Evolutionary conservation across 2,113 vertebrate species (phyloP), one percentile per base, ranked within the genome.

Genomic region (Eidolon helvum): DNA sequence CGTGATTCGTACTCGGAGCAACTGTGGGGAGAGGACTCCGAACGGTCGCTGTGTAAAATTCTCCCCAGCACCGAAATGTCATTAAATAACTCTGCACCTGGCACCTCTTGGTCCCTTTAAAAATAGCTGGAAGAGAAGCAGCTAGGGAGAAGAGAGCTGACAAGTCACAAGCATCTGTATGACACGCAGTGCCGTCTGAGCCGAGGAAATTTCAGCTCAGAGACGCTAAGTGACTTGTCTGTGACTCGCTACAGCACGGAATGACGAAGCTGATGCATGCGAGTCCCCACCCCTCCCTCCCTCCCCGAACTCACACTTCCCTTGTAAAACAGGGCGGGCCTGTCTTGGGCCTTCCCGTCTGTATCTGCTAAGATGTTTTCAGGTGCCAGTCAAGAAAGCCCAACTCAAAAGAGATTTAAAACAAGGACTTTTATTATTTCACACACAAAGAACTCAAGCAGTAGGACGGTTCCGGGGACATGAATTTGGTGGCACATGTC

Each of bases 91-190:
- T 94, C 85, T 8, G 80, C 18, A 16, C 92, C 91, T 92, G 91
- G 95, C 75, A 75, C 93, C 85, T 95, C 86, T 87, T 4, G 68
- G 85, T 50, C 82, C 92, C 91, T 93, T 94, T 92, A 92, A 92
- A 97, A 95, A 94, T 66, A 94, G 77, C 92, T 90, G 40, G 84
- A 77, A 95, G 87, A 80, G 72, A 87, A 79, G 75, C 74, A 40
- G 43, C 45, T 10, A 24, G 61, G 48, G 84, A 88, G 66, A 68
- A 68, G 53, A 57, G 77, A 82, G 30, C 22, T 35, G 38, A 18
- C 18, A 4, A 19, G 9, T n/a, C 45, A 0, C 3, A n/a, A 84
- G 79, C 33, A 5, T 63, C 61, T 86, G 19, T 38, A 65, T 28
- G 43, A 40, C 10, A 10, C 69, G 53, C 18, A 1, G 1, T 26